Percentiles rank a stretch among this genome's conserved stretches.
Conservation (phyloP, 2,888 invertebrate genomes). For the Macaria liturata region DNA sequence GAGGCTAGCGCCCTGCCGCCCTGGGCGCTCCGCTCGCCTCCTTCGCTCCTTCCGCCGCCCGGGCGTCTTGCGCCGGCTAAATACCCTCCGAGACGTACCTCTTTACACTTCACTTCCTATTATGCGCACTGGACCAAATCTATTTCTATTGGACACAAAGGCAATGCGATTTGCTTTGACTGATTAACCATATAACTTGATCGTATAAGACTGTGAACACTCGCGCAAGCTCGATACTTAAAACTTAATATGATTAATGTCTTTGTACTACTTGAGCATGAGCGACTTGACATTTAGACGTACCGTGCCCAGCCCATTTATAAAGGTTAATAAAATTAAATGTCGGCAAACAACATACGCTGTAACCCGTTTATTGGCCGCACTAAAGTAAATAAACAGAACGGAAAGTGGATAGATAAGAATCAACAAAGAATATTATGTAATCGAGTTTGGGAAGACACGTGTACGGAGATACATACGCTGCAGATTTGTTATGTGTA, state of each 20-base stretch:
- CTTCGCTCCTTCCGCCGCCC: conserved; percentile 52
- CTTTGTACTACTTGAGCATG: no score
- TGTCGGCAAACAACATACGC: no score
- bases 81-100: conserved; percentile 48
- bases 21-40: conserved; percentile 40
- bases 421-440: conserved; percentile 45
- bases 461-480: conserved; percentile 43
- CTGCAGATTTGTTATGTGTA: conserved; percentile 58
- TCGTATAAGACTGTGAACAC: conserved; percentile 2
- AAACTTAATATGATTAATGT: no score
- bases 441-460: conserved; percentile 49
- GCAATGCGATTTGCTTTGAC: conserved; percentile 30
- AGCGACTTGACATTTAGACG: no score
- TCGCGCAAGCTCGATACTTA: no score
- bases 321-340: no score
- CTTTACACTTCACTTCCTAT: conserved; percentile 52
- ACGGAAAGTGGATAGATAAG: conserved; percentile 28
- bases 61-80: conserved; percentile 60
- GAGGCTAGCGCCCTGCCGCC: conserved; percentile 54
- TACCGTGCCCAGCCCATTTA: no score
- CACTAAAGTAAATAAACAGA: conserved; percentile 15
- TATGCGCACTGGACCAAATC: conserved; percentile 46
- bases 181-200: conserved; percentile 22
- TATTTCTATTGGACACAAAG: conserved; percentile 41
- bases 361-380: background rate